These are phyloP conservation scores for Rhombomys opimus DNA, from an alignment of 2,113 vertebrate genomes.

Conservation along the genomic window DNA sequence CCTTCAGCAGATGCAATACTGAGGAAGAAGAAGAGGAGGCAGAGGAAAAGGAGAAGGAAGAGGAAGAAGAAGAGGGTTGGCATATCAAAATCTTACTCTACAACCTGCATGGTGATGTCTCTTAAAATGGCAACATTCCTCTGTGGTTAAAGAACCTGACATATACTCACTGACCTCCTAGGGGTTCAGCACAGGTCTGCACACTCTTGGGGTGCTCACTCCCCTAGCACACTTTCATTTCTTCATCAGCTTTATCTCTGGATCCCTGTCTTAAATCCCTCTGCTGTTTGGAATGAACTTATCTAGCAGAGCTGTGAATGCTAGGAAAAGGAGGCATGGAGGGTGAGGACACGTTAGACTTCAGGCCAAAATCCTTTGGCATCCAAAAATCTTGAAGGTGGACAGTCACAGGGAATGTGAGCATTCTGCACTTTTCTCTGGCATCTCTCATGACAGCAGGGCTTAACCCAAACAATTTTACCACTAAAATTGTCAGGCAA, in stretches of 20 bases:
- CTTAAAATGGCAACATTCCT: neutral
- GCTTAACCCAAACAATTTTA: slow-evolving; percentile 3
- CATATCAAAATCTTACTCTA: neutral
- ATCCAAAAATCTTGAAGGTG: slow-evolving; percentile 22
- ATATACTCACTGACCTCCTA: neutral
- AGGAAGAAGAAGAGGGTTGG: neutral
- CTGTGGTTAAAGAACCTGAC: neutral
- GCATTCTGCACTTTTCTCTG: neutral
- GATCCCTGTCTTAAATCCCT: neutral
- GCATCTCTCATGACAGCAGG: rapidly evolving
- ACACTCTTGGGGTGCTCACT: neutral
- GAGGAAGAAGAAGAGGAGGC: neutral
- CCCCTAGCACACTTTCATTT: neutral
- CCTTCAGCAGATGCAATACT: neutral
- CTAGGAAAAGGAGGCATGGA: neutral
- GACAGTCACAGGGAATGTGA: slow-evolving; percentile 28
- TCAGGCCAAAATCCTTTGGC: slow-evolving; percentile 12
- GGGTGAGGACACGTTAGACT: neutral
- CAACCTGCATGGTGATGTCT: neutral
- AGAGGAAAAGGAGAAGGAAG: neutral
- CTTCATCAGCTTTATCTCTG: neutral
- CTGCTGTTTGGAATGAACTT: slow-evolving; percentile 8
- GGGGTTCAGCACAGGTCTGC: neutral
- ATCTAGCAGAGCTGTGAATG: neutral
- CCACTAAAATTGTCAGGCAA: neutral